phyloP scores from a whole-genome alignment of 2,113 vertebrate species.

The Myocastor coypus region DNA sequence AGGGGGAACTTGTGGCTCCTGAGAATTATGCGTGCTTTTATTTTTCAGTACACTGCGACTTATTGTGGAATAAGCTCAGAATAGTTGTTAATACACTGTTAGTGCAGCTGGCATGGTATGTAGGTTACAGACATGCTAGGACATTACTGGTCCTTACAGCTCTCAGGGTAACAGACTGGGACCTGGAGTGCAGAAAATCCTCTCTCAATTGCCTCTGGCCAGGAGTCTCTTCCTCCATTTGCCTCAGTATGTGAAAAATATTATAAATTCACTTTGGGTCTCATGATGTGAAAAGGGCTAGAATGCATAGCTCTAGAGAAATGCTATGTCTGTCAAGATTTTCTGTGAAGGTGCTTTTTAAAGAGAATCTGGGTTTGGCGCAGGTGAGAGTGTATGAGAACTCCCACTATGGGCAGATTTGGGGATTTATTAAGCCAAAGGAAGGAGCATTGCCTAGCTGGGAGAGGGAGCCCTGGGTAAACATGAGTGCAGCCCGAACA shows the following conservation, averaged over 20 bases:
- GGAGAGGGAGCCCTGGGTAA: constrained; percentile 30
- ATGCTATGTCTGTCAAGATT: constrained; percentile 32
- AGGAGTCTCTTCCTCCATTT: constrained; percentile 2
- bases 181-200: background rate
- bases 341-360: constrained; percentile 25
- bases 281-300: constrained; percentile 1
- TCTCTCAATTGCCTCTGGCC: constrained; percentile 27
- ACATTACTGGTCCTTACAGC: constrained; percentile 12
- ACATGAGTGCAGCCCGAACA: constrained; percentile 57
- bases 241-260: constrained; percentile 24
- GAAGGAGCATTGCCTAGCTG: background rate
- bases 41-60: background rate
- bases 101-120: background rate
- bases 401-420: background rate
- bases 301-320: constrained; percentile 46
- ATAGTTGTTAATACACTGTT: constrained; percentile 20
- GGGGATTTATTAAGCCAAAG: constrained; percentile 47
- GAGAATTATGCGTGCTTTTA: constrained; percentile 44
- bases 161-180: background rate
- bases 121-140: constrained; percentile 36
- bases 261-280: background rate
- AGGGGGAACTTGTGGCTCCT: background rate
- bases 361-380: background rate
- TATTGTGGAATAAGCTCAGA: constrained; percentile 14
- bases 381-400: background rate